phyloP scores from a whole-genome alignment of 1,140 invertebrate genomes.

The Globodera rostochiensis region DNA sequence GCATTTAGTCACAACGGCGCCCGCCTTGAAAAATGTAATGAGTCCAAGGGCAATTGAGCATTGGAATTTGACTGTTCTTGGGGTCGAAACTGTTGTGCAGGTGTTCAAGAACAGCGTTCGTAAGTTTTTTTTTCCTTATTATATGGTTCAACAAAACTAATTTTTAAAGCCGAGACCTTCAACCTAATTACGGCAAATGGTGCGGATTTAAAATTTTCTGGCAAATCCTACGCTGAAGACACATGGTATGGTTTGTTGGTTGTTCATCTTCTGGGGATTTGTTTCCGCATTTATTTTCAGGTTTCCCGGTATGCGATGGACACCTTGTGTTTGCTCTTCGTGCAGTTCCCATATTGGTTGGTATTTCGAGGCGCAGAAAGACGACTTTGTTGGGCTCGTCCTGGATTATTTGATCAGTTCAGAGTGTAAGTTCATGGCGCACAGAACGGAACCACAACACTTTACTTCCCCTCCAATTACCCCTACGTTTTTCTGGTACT shows the following conservation, averaged over 20 bases:
- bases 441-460: background rate
- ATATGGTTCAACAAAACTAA: background rate
- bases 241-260: slow-evolving; percentile 17
- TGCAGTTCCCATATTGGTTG: slow-evolving; percentile 32
- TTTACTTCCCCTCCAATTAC: background rate
- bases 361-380: slow-evolving; percentile 39
- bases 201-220: slow-evolving; percentile 31
- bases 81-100: slow-evolving; percentile 31
- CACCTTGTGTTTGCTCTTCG: slow-evolving; percentile 15
- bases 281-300: background rate
- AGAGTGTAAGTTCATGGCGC: background rate
- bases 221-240: slow-evolving; percentile 21
- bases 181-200: slow-evolving; percentile 29
- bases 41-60: slow-evolving; percentile 23
- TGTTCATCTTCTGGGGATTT: background rate
- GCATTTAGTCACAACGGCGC: slow-evolving; percentile 29
- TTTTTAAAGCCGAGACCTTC: slow-evolving; percentile 26
- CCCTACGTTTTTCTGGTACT: too few relatives aligned
- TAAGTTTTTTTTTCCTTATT: slow-evolving; percentile 10
- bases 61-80: slow-evolving; percentile 33
- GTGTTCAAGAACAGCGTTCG: slow-evolving; percentile 32
- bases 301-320: slow-evolving; percentile 33
- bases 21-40: slow-evolving; percentile 25
- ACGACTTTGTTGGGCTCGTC: slow-evolving; percentile 36
- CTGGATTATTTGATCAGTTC: slow-evolving; percentile 35